These are phyloP conservation scores for Pristionchus mayeri DNA, from an alignment of 2,888 invertebrate species.

Conservation along the genomic window DNA sequence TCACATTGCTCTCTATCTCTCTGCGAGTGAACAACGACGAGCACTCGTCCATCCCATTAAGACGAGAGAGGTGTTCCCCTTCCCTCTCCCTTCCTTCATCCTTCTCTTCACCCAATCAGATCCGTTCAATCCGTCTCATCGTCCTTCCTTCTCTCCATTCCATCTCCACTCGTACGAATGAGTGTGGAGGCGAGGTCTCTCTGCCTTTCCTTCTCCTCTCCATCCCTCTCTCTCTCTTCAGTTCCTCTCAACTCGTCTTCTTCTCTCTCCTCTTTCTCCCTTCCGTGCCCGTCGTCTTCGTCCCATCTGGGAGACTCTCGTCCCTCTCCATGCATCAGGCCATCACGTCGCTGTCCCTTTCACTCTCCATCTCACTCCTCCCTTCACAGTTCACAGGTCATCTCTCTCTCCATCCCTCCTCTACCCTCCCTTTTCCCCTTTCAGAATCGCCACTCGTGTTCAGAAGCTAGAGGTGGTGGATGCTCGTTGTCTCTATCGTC, in stretches of 20 bases:
- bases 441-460: conserved; percentile 32
- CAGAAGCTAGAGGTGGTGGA: conserved; percentile 34
- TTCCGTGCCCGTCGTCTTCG: conserved; percentile 36
- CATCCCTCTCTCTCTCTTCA: not conserved
- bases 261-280: conserved; percentile 51
- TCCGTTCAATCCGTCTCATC: conserved; percentile 41
- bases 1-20: not conserved
- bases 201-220: too few species aligned
- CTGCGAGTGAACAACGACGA: conserved; percentile 14
- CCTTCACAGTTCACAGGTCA: conserved; percentile 47
- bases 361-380: conserved; percentile 47
- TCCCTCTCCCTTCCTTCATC: not conserved
- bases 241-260: conserved; percentile 8
- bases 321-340: conserved; percentile 44
- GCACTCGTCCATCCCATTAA: conserved; percentile 42
- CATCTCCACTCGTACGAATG: conserved; percentile 31
- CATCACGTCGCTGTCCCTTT: conserved; percentile 55
- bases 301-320: conserved; percentile 52
- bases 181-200: conserved; percentile 23
- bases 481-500: conserved; percentile 50
- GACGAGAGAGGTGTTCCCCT: conserved; percentile 5
- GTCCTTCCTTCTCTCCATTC: conserved; percentile 45
- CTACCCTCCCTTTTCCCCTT: not conserved
- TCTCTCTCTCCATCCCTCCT: not conserved
- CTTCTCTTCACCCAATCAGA: too few species aligned